Base-by-base conservation (phyloP, 2,888 invertebrate species). In the Latrodectus elegans region DNA sequence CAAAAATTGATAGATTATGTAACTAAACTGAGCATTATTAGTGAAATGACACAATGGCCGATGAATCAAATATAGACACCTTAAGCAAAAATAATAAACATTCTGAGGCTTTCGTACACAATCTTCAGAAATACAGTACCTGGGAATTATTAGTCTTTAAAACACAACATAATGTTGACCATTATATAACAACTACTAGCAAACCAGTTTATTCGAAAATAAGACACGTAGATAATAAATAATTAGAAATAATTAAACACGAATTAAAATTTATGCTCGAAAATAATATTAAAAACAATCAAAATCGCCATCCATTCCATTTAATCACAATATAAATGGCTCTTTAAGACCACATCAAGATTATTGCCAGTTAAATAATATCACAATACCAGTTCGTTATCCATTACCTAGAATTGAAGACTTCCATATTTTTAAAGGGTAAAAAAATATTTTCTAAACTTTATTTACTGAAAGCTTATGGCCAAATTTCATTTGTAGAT, bases 381-480 rank as follows among this genome's bases (percentile, higher is more conserved):
- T n/a, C 14, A 85, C 80, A 67, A 26, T 88, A 4, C 65, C 78
- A n/a, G 74, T 85, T 72, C 74, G 64, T 8, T 73, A 78, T 26
- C 9, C 52, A 1, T 49, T 77, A 51, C 72, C 84, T 14, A 64
- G 64, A 55, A 75, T 60, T 55, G 64, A 75, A 26, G 60, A 75
- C n/a, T 60, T 53, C 14, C 14, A 75, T n/a, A 52, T 9, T 75
- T 38, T 22, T 38, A 75, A 75, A 75, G 4, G 10, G 38, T 6
- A 38, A 38, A 38, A 38, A 38, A 6, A 38, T 75, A 49, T 75
- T 60, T 49, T 64, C 75, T 12, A 75, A 75, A 60, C 14, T 75
- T 22, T 51, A 60, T 65, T 64, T 38, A n/a, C n/a, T 64, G 8
- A 64, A 64, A n/a, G 6, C 17, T 2, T 75, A 60, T 60, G 8